Conservation (phyloP, 2,797 vertebrate species). For the Lutjanus argentimaculatus region DNA sequence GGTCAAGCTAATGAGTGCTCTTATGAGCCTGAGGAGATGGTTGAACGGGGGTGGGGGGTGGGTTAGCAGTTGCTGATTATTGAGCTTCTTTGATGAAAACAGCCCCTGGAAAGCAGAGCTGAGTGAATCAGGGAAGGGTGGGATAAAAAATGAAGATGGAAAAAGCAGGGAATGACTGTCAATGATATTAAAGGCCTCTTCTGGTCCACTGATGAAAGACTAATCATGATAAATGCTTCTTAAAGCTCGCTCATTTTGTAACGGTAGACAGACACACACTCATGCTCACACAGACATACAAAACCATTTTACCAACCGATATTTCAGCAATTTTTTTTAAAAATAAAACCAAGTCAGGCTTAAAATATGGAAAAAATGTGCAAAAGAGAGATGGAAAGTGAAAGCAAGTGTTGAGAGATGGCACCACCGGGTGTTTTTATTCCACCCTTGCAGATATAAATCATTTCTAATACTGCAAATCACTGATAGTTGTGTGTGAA, state of each 20-base stretch:
- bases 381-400: conserved; percentile 18
- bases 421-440: conserved; percentile 30
- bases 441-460: conserved; percentile 31
- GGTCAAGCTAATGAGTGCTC: conserved; percentile 67
- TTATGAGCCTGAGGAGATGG: conserved; percentile 48
- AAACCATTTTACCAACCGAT: conserved; percentile 36
- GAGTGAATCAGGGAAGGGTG: conserved; percentile 36
- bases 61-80: conserved; percentile 54
- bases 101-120: conserved; percentile 46
- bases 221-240: conserved; percentile 77
- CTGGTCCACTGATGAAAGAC: conserved; percentile 75
- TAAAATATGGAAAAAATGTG: conserved; percentile 22
- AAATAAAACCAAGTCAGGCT: conserved; percentile 38
- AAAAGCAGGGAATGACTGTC: conserved; percentile 68
- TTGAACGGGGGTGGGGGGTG: neutral
- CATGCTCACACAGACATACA: conserved; percentile 11
- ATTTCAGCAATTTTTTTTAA: conserved; percentile 27
- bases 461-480: conserved; percentile 47
- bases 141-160: conserved; percentile 71
- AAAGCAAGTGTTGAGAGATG: conserved; percentile 41
- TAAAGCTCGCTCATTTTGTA: conserved; percentile 58
- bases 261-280: conserved; percentile 13
- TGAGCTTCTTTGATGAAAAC: conserved; percentile 66
- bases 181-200: conserved; percentile 73
- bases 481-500: conserved; percentile 41